Conservation (phyloP, 2,888 invertebrate species). For the Thecocarcelia acutangulata region DNA sequence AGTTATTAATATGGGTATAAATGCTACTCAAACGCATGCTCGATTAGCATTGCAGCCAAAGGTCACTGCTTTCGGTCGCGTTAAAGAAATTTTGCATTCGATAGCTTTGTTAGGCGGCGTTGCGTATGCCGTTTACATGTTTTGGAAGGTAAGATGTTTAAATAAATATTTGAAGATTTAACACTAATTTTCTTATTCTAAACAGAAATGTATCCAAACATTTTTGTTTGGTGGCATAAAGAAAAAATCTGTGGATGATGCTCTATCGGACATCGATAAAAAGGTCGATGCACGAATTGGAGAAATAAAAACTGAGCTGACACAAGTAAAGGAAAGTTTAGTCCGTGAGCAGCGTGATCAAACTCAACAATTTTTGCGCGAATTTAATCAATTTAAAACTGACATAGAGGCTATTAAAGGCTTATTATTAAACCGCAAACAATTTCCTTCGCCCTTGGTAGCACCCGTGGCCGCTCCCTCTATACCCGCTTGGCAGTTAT, state of each 20-base stretch:
- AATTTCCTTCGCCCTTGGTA: conserved; percentile 87
- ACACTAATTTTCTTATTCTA: conserved; percentile 55
- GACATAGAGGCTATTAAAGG: conserved; percentile 89
- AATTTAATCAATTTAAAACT: conserved; percentile 85
- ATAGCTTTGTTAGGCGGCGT: conserved; percentile 89
- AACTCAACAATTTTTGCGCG: conserved; percentile 83
- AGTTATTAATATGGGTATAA: conserved; percentile 79
- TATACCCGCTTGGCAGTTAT: conserved; percentile 91
- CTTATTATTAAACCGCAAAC: conserved; percentile 88
- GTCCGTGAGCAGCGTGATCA: conserved; percentile 81
- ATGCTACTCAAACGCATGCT: conserved; percentile 70
- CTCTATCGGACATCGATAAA: conserved; percentile 86
- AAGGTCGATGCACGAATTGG: conserved; percentile 84
- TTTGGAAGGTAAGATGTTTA: conserved; percentile 87
- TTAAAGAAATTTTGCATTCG: conserved; percentile 88
- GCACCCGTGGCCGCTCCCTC: conserved; percentile 84
- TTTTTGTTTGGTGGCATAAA: conserved; percentile 87
- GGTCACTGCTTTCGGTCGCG: conserved; percentile 81
- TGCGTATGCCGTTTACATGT: conserved; percentile 89
- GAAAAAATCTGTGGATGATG: conserved; percentile 86
- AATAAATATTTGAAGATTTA: neutral
- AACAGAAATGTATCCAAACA: conserved; percentile 85
- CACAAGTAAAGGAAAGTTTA: conserved; percentile 86
- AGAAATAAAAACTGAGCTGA: conserved; percentile 85
- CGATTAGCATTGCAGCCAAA: conserved; percentile 74